Evolutionary conservation across 2,113 vertebrate species (phyloP).

Genomic region (Willisornis vidua): DNA sequence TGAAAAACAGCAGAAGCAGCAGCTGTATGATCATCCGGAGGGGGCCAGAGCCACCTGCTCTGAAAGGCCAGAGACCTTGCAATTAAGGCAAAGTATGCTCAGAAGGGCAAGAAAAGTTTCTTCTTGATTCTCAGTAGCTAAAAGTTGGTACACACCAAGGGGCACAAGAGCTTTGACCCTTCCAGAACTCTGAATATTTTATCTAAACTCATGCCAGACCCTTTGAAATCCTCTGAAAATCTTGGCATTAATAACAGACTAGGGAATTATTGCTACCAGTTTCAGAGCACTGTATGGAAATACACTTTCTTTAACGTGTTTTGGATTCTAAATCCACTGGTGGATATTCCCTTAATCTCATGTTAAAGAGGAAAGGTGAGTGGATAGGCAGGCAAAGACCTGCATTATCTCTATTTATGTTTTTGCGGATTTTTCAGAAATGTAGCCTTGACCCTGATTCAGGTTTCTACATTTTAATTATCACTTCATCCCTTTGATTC

Average conservation of each 20-base stretch:
- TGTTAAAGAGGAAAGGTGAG: neutral
- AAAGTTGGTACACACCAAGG: neutral
- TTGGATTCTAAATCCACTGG: neutral
- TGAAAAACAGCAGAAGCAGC: neutral
- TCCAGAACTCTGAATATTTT: slow-evolving; percentile 5
- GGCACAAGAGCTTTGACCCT: neutral
- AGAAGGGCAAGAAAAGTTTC: neutral
- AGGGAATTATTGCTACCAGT: neutral
- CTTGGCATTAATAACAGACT: neutral
- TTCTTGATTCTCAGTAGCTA: neutral
- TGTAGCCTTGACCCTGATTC: neutral
- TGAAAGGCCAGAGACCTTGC: neutral
- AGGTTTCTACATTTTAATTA: neutral
- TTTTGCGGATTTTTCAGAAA: neutral
- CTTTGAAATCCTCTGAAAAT: neutral
- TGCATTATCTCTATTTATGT: neutral
- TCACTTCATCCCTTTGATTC: neutral
- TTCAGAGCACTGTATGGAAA: neutral
- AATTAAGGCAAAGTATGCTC: neutral
- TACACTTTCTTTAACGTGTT: neutral
- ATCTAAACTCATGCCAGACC: neutral
- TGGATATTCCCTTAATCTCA: neutral
- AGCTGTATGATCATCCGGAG: neutral
- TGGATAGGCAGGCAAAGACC: neutral
- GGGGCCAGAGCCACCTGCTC: neutral